Evolutionary conservation across 1,140 invertebrate genomes (phyloP), one percentile per base, ranked within the genome.

Genomic region (Holotrichia oblita): DNA sequence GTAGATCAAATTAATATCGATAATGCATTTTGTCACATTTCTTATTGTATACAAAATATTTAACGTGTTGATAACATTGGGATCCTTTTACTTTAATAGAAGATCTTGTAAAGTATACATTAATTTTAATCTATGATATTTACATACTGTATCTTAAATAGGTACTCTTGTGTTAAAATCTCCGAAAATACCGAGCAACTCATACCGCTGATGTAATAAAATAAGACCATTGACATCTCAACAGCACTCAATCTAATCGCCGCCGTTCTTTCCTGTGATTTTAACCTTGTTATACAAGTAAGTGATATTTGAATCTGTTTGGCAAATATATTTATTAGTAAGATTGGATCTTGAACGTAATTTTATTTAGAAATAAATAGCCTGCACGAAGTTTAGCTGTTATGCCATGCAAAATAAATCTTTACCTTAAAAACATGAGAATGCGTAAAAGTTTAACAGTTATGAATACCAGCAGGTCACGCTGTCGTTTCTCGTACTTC

Each of bases 121-220:
- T 55, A 55, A 17, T 55, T 17, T 55, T 17, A 17, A 55, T n/a
- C 48, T 34, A 34, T 34, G 27, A 34, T 55, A 55, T 17, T 55
- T 55, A 55, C 17, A 55, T 2, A 55, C 14, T 55, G 14, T 55
- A 55, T 55, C 48, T 55, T 55, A 55, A 34, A 55, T 55, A 55
- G 48, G 48, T 55, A 55, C 48, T 55, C 48, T 55, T 55, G 6
- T 55, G 48, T 55, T 55, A 55, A 55, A 20, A n/a, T 55, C n/a
- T 55, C 17, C 48, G 17, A 55, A 55, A 55, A 17, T n/a, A n/a
- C 12, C 48, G 4, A 17, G 48, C 48, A 55, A 0, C 14, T 55
- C 14, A 55, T 17, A 17, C n/a, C n/a, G 17, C n/a, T 17, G 48
- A 6, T 17, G 14, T 17, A 55, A 55, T 55, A 55, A 55, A n/a